Conservation (phyloP, 1,140 invertebrate genomes). For the Lordiphosa stackelbergi region DNA sequence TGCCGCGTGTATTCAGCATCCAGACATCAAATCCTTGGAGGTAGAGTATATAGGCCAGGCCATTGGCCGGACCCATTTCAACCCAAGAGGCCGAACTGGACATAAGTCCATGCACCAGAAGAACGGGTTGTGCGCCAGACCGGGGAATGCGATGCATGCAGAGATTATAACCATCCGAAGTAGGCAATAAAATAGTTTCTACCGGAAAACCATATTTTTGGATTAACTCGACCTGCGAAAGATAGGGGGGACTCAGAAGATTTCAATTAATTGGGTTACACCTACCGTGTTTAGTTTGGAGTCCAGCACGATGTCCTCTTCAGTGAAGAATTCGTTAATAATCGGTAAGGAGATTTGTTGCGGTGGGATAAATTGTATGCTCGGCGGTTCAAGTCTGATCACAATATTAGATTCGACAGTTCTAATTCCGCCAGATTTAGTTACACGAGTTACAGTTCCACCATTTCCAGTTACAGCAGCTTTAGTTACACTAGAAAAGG, state of each 20-base stretch:
- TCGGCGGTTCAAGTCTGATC: too few relatives aligned
- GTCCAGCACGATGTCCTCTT: conserved; percentile 1
- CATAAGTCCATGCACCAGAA: conserved; percentile 83
- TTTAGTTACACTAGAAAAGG: too few relatives aligned
- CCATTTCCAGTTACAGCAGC: too few relatives aligned
- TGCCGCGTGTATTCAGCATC: conserved; percentile 85
- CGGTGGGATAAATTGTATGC: too few relatives aligned
- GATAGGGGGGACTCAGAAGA: not conserved
- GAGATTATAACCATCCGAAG: conserved; percentile 79
- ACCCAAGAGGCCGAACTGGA: conserved; percentile 80
- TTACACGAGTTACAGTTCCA: too few relatives aligned
- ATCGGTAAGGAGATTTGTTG: too few relatives aligned
- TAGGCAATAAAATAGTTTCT: conserved; percentile 78
- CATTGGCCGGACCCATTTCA: conserved; percentile 78
- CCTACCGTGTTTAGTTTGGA: conserved; percentile 14
- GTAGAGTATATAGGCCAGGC: conserved; percentile 80
- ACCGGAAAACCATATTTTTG: conserved; percentile 79
- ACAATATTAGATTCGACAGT: too few relatives aligned
- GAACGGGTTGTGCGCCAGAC: conserved; percentile 69
- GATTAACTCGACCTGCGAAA: conserved; percentile 61
- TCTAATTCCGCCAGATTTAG: too few relatives aligned
- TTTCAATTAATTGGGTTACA: not conserved
- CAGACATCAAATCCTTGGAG: conserved; percentile 85
- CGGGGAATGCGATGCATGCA: conserved; percentile 75
- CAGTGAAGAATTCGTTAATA: not conserved